Conservation (phyloP, 2,797 vertebrate species). For the Catamblyrhynchus diadema region DNA sequence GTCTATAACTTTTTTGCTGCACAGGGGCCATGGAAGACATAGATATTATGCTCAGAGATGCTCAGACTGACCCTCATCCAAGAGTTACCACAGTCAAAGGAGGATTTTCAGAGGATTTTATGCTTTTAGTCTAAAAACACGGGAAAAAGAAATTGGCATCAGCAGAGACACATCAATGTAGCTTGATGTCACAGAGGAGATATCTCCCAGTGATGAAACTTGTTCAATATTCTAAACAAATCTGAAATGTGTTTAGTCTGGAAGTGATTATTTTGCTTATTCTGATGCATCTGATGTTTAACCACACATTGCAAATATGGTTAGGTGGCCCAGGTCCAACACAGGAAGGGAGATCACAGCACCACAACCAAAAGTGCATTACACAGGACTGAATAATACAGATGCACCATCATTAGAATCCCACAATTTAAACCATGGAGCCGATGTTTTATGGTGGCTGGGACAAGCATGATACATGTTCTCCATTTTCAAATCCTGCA, state of each 20-base stretch:
- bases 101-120: neutral
- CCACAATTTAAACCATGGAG: slow-evolving; percentile 28
- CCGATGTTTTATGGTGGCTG: neutral
- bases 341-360: neutral
- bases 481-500: neutral
- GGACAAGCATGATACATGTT: neutral
- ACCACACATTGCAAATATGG: neutral
- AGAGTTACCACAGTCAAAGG: neutral
- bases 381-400: slow-evolving; percentile 13
- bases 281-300: slow-evolving; percentile 16
- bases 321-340: neutral
- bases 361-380: slow-evolving; percentile 11
- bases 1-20: neutral
- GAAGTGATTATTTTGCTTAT: slow-evolving; percentile 36
- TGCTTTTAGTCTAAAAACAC: neutral
- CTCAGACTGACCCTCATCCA: neutral
- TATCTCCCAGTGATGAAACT: neutral
- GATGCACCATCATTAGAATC: neutral
- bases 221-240: slow-evolving; percentile 16
- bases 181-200: neutral
- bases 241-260: slow-evolving; percentile 45
- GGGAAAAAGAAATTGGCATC: neutral
- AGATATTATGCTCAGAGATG: neutral
- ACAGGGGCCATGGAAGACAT: neutral
- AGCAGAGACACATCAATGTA: neutral